Percentiles rank a stretch among this genome's conserved stretches.
Conservation (phyloP, 2,888 invertebrate genomes). For the Drosophila pseudotakahashii region DNA sequence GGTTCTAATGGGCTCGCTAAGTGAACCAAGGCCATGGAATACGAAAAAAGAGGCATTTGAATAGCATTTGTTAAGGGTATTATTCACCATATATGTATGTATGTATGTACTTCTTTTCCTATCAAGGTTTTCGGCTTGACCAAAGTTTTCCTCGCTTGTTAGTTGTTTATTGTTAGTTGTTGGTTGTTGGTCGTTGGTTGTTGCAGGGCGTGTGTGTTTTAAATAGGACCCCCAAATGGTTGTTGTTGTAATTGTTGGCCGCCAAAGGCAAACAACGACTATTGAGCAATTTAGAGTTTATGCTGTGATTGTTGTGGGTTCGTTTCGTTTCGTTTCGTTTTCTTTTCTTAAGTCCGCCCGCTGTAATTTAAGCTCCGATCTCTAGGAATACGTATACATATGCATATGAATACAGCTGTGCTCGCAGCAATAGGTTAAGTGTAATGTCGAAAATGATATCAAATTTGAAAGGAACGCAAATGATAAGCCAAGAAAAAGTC, state of each 20-base stretch:
- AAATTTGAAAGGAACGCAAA: too few relatives aligned
- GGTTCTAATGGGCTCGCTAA: conserved; percentile 5
- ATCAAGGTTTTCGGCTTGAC: conserved; percentile 64
- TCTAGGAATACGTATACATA: conserved; percentile 12
- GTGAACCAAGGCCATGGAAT: conserved; percentile 41
- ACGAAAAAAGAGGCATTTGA: conserved; percentile 21
- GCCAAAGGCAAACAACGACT: conserved; percentile 28
- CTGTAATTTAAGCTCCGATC: conserved; percentile 43
- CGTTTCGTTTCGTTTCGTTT: conserved; percentile 9
- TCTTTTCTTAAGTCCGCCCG: conserved; percentile 21
- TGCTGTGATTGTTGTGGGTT: conserved; percentile 40
- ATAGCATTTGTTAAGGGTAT: conserved; percentile 18
- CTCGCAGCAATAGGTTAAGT: not conserved
- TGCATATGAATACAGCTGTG: conserved; percentile 5
- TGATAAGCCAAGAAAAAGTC: too few relatives aligned
- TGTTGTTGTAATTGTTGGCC: conserved; percentile 33
- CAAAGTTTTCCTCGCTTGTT: conserved; percentile 37
- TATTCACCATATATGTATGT: not conserved
- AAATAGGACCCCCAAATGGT: conserved; percentile 13
- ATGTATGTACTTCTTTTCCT: not conserved
- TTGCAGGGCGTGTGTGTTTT: conserved; percentile 31
- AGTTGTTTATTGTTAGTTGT: conserved; percentile 36
- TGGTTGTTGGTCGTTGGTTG: conserved; percentile 3
- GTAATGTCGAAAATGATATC: not conserved
- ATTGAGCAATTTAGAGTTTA: conserved; percentile 60